Conservation (phyloP, 2,797 vertebrate genomes). For the Pangasius larnaudii region DNA sequence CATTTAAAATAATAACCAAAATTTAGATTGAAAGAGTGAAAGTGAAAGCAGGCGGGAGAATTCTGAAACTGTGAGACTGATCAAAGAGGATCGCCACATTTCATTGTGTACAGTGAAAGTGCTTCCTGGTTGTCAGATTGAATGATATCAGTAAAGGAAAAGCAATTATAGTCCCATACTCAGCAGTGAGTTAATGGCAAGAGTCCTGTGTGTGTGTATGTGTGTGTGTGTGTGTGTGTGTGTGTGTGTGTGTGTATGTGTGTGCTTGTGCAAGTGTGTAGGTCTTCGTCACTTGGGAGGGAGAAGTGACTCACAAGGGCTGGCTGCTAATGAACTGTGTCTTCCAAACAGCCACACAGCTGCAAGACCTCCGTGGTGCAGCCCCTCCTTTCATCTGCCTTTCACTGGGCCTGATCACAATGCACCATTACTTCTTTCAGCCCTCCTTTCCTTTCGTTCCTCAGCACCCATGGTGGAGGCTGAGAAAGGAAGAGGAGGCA, state of each 20-base stretch:
- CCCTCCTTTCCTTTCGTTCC: conserved; percentile 44
- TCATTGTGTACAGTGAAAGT: conserved; percentile 31
- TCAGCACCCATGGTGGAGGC: conserved; percentile 2
- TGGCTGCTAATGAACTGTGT: conserved; percentile 58
- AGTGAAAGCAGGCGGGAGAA: neutral
- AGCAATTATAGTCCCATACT: conserved; percentile 69
- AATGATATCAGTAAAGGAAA: conserved; percentile 70
- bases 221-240: conserved; percentile 28
- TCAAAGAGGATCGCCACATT: conserved; percentile 24
- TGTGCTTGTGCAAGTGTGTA: neutral
- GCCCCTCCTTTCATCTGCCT: conserved; percentile 49
- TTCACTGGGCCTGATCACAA: conserved; percentile 31
- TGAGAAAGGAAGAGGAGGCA: neutral
- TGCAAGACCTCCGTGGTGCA: conserved; percentile 46
- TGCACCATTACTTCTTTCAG: conserved; percentile 43
- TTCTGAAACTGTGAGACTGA: neutral
- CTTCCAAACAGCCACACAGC: conserved; percentile 57
- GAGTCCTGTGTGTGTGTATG: conserved; percentile 17
- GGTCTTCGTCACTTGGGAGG: conserved; percentile 33
- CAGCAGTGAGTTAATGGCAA: conserved; percentile 63
- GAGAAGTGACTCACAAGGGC: conserved; percentile 54
- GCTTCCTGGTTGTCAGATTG: conserved; percentile 60
- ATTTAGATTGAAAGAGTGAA: neutral
- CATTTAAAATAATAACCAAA: neutral
- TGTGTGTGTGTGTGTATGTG: conserved; percentile 26